Base-by-base conservation (phyloP, 2,888 invertebrate genomes). In the Chouioia cunea region DNA sequence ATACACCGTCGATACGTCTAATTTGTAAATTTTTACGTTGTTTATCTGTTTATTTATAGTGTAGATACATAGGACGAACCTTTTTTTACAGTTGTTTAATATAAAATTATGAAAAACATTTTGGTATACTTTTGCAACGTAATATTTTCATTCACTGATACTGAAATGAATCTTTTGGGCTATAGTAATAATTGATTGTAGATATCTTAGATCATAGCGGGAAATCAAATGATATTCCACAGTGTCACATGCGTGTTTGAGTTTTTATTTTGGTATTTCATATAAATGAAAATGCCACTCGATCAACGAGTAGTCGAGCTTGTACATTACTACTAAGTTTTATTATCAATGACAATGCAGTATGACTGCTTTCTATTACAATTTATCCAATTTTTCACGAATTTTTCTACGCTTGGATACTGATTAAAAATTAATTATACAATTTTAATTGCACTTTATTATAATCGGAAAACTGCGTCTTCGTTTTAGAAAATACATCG, bases 361-460 rank as follows among this genome's bases (percentile, higher is more conserved):
- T 18, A 47, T 12, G 3, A 59, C 59, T 68, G 57, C 62, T 36
- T 66, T 18, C 10, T 50, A 66, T 71, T 57, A 57, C 63, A 59
- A 70, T 52, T 65, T 57, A 60, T 66, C 52, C 14, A 70, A 65
- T 60, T 60, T 16, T 70, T 15, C 65, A 58, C 36, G 48, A 64
- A 59, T 58, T 58, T 57, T 54, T 18, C 23, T 60, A 64, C 46
- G 16, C 43, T 47, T 53, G 48, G 36, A 54, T 48, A 53, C 53
- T 63, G 46, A 46, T 43, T 66, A 58, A 52, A 64, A 64, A 22
- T 56, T 54, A 53, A 64, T 71, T 64, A 18, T 8, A 54, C 54
- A 58, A 48, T n/a, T 48, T 73, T 70, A 67, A 73, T 73, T 70
- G 73, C 70, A 73, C 73, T 73, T 73, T 43, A 12, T 43, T 66